phyloP scores from a whole-genome alignment of 2,113 vertebrate genomes.

The Suncus etruscus region DNA sequence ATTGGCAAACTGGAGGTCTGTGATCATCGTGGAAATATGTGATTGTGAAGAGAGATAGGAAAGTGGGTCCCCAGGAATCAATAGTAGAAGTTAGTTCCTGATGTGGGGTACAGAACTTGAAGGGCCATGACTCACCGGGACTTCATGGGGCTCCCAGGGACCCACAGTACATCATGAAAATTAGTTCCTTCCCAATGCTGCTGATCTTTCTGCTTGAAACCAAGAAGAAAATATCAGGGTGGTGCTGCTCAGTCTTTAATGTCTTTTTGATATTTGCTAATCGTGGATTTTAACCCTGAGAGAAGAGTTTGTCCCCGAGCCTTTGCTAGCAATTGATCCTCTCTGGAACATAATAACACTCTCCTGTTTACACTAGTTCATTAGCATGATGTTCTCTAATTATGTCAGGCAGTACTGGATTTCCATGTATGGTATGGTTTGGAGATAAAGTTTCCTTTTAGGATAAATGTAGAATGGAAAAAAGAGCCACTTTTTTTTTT shows the following conservation, averaged over 20 bases:
- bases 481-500: neutral
- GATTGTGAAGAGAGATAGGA: no score
- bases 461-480: conserved; percentile 13
- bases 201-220: conserved; percentile 29
- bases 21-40: no score
- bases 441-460: conserved; percentile 53
- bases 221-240: neutral
- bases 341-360: conserved; percentile 37
- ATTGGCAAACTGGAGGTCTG: neutral
- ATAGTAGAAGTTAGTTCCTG: no score
- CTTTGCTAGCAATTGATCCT: conserved; percentile 24
- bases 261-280: neutral
- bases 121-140: no score
- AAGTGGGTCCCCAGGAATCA: no score
- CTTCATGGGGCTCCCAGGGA: neutral
- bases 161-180: neutral
- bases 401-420: conserved; percentile 5
- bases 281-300: conserved; percentile 49
- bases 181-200: neutral
- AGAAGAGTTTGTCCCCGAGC: conserved; percentile 21
- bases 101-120: no score
- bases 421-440: conserved; percentile 33
- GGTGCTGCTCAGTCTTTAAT: neutral
- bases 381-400: conserved; percentile 34
- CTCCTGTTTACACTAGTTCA: conserved; percentile 39